A percentile compares a stretch with the other conserved stretches of the same genome.
Evolutionary conservation across 2,113 vertebrate genomes (phyloP).

Genomic region (Neolamprologus hecqui): DNA sequence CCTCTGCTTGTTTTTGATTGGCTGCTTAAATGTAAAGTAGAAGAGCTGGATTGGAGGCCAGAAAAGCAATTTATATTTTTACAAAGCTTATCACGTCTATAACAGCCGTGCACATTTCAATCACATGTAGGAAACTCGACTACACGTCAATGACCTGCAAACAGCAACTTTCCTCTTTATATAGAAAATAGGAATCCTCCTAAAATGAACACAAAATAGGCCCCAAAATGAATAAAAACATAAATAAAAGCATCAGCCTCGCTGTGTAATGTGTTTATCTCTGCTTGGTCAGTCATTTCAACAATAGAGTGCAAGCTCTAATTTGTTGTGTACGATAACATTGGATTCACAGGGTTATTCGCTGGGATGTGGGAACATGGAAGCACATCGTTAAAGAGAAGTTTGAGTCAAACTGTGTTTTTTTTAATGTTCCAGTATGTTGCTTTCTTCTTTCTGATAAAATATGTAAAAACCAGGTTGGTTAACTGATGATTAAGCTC

Average conservation of each 20-base stretch:
- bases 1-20: neutral
- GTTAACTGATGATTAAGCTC: neutral
- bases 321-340: neutral
- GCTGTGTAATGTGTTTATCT: neutral
- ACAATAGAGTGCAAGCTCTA: neutral
- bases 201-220: neutral
- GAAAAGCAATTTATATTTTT: neutral
- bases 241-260: accelerated
- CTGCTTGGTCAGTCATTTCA: neutral
- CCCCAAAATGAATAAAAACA: neutral
- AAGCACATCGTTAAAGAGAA: neutral
- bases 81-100: neutral
- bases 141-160: accelerated
- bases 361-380: neutral
- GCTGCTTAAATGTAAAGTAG: neutral
- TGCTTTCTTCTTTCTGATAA: neutral
- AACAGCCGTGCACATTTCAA: neutral
- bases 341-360: neutral
- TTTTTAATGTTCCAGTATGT: neutral
- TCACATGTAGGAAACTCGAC: neutral
- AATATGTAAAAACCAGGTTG: neutral
- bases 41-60: neutral
- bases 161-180: neutral
- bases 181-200: neutral
- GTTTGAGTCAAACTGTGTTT: neutral